Evolutionary conservation across 2,888 invertebrate species (phyloP).

Genomic region (Luperina testacea): DNA sequence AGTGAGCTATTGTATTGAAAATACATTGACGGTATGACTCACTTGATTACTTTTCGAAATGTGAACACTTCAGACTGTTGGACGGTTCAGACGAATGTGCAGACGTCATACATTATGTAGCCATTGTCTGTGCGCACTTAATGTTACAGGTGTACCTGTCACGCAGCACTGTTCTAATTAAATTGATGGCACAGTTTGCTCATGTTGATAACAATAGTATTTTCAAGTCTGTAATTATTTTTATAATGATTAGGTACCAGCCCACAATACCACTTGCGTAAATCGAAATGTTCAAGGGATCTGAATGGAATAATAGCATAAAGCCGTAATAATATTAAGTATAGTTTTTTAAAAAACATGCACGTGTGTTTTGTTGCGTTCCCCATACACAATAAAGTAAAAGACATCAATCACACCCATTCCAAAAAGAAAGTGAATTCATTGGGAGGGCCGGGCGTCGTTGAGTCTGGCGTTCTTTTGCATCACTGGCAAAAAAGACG

Average conservation of each 20-base stretch:
- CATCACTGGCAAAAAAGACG: constrained; percentile 81
- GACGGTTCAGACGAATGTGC: constrained; percentile 26
- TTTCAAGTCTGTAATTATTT: constrained; percentile 27
- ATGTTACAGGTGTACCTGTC: constrained; percentile 47
- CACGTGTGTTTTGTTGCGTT: constrained; percentile 23
- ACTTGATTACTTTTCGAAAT: constrained; percentile 55
- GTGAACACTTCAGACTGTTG: constrained; percentile 42
- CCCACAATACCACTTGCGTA: constrained; percentile 26
- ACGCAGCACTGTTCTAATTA: constrained; percentile 36
- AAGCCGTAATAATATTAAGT: neutral
- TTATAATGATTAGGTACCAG: constrained; percentile 23
- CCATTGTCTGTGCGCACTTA: constrained; percentile 51
- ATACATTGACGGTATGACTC: constrained; percentile 56
- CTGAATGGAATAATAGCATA: neutral
- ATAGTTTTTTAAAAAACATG: constrained; percentile 7
- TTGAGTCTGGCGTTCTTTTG: constrained; percentile 79
- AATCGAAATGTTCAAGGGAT: constrained; percentile 19
- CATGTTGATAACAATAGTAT: constrained; percentile 28
- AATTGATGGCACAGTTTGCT: constrained; percentile 33
- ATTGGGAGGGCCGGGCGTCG: constrained; percentile 79
- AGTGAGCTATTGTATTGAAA: constrained; percentile 46
- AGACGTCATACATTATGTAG: constrained; percentile 44
- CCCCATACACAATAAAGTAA: constrained; percentile 50
- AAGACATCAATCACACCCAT: constrained; percentile 62
- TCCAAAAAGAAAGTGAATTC: constrained; percentile 79